A percentile compares a stretch with the other conserved stretches of the same genome.
phyloP scores from a whole-genome alignment of 2,797 vertebrate genomes.

The Thalassophryne amazonica region DNA sequence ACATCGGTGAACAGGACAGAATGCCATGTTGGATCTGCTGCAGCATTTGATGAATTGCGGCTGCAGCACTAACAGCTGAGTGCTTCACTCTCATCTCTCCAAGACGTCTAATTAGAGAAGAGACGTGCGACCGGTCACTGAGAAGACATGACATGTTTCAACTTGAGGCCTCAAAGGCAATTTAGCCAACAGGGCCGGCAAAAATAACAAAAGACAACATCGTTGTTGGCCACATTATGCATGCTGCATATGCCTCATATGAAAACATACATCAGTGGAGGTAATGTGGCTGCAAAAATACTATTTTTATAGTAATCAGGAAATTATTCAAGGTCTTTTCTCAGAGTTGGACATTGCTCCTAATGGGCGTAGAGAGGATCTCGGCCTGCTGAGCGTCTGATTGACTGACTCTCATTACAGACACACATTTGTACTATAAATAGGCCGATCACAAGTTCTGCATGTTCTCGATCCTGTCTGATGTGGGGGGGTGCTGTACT shows the following conservation, averaged over 20 bases:
- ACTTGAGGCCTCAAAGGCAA: slow-evolving; percentile 9
- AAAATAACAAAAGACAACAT: background rate
- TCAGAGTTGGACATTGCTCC: slow-evolving; percentile 54
- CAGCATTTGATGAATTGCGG: slow-evolving; percentile 16
- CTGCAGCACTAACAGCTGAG: slow-evolving; percentile 20
- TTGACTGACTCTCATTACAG: slow-evolving; percentile 17
- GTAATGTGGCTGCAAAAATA: slow-evolving; percentile 11
- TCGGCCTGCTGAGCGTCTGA: slow-evolving; percentile 12
- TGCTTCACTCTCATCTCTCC: slow-evolving; percentile 38
- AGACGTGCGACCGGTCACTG: slow-evolving; percentile 17
- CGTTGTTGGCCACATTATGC: background rate
- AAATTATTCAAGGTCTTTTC: slow-evolving; percentile 57
- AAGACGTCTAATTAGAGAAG: slow-evolving; percentile 48
- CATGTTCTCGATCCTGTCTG: slow-evolving; percentile 11
- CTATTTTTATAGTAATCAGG: slow-evolving; percentile 16
- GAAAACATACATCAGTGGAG: background rate
- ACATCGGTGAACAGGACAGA: background rate
- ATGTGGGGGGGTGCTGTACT: no score
- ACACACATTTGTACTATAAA: slow-evolving; percentile 23
- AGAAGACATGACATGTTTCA: slow-evolving; percentile 46
- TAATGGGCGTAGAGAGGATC: slow-evolving; percentile 35
- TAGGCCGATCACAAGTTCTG: slow-evolving; percentile 33
- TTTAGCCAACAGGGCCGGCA: background rate
- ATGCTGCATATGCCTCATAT: background rate
- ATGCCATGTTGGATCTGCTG: slow-evolving; percentile 15